Evolutionary conservation across 1,140 invertebrate species (phyloP), one percentile per base, ranked within the genome.

Genomic region (Leptinotarsa lineolata): DNA sequence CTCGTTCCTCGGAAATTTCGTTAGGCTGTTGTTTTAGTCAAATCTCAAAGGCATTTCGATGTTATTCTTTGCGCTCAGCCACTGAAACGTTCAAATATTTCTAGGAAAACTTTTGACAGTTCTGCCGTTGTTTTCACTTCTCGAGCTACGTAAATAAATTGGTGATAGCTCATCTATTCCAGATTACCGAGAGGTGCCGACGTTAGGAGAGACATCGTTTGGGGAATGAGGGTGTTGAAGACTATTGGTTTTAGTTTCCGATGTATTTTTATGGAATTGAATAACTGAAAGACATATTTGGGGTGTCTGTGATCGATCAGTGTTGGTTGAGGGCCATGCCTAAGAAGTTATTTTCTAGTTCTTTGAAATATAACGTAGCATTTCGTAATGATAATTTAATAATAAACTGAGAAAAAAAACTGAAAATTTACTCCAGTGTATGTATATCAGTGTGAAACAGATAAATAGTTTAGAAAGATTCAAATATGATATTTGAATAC

Each of bases 1-100:
- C 48, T 45, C 44, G 30, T 20, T 20, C 16, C 18, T 44, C 20
- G 24, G 12, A 67, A 73, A 73, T 46, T 73, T 54, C 64, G 72
- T 60, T 68, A 58, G 58, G 20, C 18, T 73, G 72, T 68, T 73
- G 44, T 73, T 73, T 73, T 73, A 73, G 72, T 73, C 72, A 73
- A 73, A 73, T 73, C 72, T 66, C 64, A 67, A 73, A 73, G 65
- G 72, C 60, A 73, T 54, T 54, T 54, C 48, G 48, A 54, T 73
- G 71, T 67, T 73, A 67, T 73, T 73, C 72, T 73, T 73, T 59
- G 39, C 20, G 64, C 64, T 68, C 60, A 68, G 54, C 20, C 66
- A 70, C 24, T 70, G 59, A 59, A 58, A 61, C 24, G 21, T 61
- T 70, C 68, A 70, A 70, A 70, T 70, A 70, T 70, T 70, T 59